Evolutionary conservation across 2,797 vertebrate species (phyloP), one percentile per base, ranked within the genome.

Genomic region (Babyrousa celebensis): DNA sequence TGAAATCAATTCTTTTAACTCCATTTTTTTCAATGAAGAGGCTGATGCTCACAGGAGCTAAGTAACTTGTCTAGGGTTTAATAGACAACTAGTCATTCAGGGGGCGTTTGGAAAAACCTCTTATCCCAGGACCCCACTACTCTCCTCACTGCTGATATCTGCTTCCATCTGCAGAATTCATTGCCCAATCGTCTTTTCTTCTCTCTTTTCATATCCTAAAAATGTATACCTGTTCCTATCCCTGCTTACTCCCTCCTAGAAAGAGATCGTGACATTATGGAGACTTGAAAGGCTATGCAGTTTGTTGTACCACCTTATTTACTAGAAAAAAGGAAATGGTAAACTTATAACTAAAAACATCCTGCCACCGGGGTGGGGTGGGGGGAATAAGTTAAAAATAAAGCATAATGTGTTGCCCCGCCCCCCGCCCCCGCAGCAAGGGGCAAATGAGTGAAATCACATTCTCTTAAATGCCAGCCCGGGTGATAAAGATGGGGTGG

Each of bases 1-100:
- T 85, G 78, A 83, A 92, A 85, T 15, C 65, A 27, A 9, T 92
- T 85, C 4, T 86, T 88, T 90, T 90, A 87, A 87, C 10, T 4
- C 10, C 70, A 54, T 20, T 72, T 93, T 48, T 74, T 94, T 18
- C 92, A n/a, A 60, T 32, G 29, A 89, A 63, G 14, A 94, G 18
- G 11, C n/a, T 72, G 27, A 14, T 84, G 21, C n/a, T 91, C 12
- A 36, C 0, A 54, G 75, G 91, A 91, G 20, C 18, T n/a, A 62
- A 80, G 40, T 7, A 86, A 65, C 40, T 74, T 48, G 23, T 5
- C 5, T 12, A n/a, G 32, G 21, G 0, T 88, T 60, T n/a, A 58
- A 89, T 62, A 79, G 18, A 12, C 68, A 96, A 27, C 27, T 63
- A 68, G 27, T 43, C 20, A 9, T 60, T 85, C 56, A 40, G 12